Evolutionary conservation across 2,888 invertebrate genomes (phyloP), one percentile per base, ranked within the genome.

Genomic region (Antheraea assamensis): DNA sequence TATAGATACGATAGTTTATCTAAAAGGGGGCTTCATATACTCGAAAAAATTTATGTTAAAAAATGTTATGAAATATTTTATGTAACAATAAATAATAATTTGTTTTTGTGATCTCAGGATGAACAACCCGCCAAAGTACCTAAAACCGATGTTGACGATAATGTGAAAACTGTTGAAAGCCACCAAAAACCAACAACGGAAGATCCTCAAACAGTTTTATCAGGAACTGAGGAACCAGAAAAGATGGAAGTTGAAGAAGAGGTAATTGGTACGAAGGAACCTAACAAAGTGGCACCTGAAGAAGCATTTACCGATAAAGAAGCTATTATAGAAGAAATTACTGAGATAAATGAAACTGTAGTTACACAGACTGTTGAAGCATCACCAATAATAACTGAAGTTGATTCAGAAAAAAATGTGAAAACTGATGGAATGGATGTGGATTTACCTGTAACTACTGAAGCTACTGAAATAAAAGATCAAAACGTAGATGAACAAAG

Each of bases 51-150:
- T 42, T 42, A 7, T 52, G 21, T 21, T 21, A 52, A 5, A 19
- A 52, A 52, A 52, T 52, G 19, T 58, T 58, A n/a, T 58, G 58
- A n/a, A 58, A 66, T 70, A n/a, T n/a, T n/a, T n/a, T n/a, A n/a
- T n/a, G n/a, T n/a, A n/a, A 47, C 30, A 35, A 74, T 68, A 30
- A 72, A 73, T 68, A 31, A 47, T 68, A 58, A 47, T 27, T 31
- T 47, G 27, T 70, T 75, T 68, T 76, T 64, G 21, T 35, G 13
- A 66, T 88, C 92, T 75, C 89, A 90, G 90, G 87, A 92, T 66
- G 91, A 91, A 74, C 87, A 93, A 78, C 95, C 96, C 35, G 88
- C 95, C 42, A 96, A 96, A 89, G 85, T 96, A 70, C 89, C 94
- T 31, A 96, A 96, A 87, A 95, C 95, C 77, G 93, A 93, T 77